Evolutionary conservation across 2,888 invertebrate genomes (phyloP), one percentile per base, ranked within the genome.

Genomic region (Zhuqinia jingwanae): DNA sequence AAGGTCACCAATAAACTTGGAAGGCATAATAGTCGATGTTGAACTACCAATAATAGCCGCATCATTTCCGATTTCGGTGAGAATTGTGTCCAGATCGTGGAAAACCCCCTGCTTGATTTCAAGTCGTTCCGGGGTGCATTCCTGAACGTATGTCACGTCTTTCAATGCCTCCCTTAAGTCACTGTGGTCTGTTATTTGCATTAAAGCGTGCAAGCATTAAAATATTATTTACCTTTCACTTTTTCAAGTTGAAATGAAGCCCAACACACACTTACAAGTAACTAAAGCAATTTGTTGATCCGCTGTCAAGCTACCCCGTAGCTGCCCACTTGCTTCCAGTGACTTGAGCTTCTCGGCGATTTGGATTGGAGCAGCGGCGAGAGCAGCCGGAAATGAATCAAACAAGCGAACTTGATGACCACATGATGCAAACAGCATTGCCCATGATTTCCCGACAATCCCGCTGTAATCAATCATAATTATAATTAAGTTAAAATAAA

Each of bases 381-480:
- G 95, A 93, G 96, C 96, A 89, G 95, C 94, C 0, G 95, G 94
- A 50, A 96, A 93, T 77, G 97, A 95, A 92, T 99, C 99, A 92
- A 95, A 99, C 73, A 99, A 93, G 15, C 94, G 94, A 36, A 99
- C 98, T 92, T 95, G 94, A 92, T 98, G 98, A 11, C 98, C 98
- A 5, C 96, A 97, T 10, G 97, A 95, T 0, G 98, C 98, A 92
- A 98, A 99, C 47, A 99, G 94, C 98, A 99, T 98, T 0, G 98
- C 96, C 98, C 98, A 99, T 91, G 98, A 98, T 82, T 97, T 95
- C 1, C 99, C 99, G 91, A 99, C 98, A 78, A 99, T 93, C 1
- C 99, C 99, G 92, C 98, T 99, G 10, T 3, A 68, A 75, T 53
- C 2, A 27, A 17, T 17, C 11, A 20, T 11, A 47, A 17, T 22